These are phyloP conservation scores for Phasia obesa DNA, from an alignment of 2,888 invertebrate genomes.

Conservation along the genomic window DNA sequence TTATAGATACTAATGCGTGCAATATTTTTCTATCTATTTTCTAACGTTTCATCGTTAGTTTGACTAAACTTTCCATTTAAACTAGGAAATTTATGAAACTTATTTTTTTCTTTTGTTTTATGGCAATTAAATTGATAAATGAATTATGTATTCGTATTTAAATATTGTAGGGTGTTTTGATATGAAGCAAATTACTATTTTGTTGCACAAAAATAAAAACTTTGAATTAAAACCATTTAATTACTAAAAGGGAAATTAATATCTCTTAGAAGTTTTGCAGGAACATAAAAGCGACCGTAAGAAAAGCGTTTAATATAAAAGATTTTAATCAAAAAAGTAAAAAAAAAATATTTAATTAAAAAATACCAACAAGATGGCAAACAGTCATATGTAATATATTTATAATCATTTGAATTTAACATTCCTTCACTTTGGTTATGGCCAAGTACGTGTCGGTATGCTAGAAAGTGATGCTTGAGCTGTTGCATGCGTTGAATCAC, in stretches of 20 bases:
- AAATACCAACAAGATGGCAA: too few relatives aligned
- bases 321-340: neutral
- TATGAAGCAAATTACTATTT: conserved; percentile 3
- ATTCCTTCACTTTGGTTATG: too few relatives aligned
- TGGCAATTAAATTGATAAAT: conserved; percentile 51
- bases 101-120: conserved; percentile 16
- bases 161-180: conserved; percentile 17
- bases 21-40: conserved; percentile 57
- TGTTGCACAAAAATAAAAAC: neutral
- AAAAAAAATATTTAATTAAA: neutral
- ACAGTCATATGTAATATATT: too few relatives aligned
- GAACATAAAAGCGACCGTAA: conserved; percentile 15
- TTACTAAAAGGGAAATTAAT: conserved; percentile 5
- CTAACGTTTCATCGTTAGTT: conserved; percentile 52
- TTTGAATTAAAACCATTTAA: neutral
- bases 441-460: too few relatives aligned
- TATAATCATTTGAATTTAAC: too few relatives aligned
- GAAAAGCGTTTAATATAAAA: neutral
- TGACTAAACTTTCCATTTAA: conserved; percentile 65
- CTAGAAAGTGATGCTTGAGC: too few relatives aligned
- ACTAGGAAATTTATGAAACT: conserved; percentile 57
- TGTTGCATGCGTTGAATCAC: too few relatives aligned
- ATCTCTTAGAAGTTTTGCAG: neutral
- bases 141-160: conserved; percentile 13
- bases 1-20: too few relatives aligned